These are phyloP conservation scores for Cyclophora punctaria DNA, from an alignment of 2,888 invertebrate species.

Conservation along the genomic window DNA sequence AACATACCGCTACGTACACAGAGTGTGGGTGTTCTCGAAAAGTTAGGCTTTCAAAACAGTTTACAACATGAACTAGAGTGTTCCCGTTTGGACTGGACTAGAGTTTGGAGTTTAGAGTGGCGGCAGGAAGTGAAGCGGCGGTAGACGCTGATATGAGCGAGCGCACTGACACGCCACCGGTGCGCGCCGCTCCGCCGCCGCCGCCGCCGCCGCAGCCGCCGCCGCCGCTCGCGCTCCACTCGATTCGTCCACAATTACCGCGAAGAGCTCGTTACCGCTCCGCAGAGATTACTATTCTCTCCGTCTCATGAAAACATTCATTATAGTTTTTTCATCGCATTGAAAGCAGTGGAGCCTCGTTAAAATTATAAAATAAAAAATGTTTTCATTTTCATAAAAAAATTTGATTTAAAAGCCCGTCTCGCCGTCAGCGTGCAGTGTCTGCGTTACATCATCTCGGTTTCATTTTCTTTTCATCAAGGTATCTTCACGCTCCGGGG, in stretches of 20 bases:
- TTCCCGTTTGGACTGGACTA: too few species aligned
- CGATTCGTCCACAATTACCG: too few species aligned
- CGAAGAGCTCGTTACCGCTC: neutral
- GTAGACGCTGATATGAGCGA: too few species aligned
- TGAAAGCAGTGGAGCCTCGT: slow-evolving; percentile 14
- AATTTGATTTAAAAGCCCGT: slow-evolving; percentile 10
- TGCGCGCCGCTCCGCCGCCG: too few species aligned
- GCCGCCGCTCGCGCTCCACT: neutral
- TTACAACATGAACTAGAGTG: too few species aligned
- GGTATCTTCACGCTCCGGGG: slow-evolving; percentile 52
- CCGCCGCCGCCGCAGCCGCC: too few species aligned
- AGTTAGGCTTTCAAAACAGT: too few species aligned
- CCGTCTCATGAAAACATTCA: slow-evolving; percentile 2
- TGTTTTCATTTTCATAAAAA: slow-evolving; percentile 11
- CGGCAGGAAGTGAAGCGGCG: too few species aligned
- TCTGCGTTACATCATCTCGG: slow-evolving; percentile 32
- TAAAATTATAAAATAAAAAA: slow-evolving; percentile 26
- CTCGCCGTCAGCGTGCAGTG: slow-evolving; percentile 9
- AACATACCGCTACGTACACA: too few species aligned
- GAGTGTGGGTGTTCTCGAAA: too few species aligned
- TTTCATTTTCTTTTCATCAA: slow-evolving; percentile 65
- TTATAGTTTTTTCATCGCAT: slow-evolving; percentile 2
- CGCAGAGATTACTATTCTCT: slow-evolving; percentile 2
- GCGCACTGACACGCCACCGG: too few species aligned
- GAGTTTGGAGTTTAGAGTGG: too few species aligned